phyloP scores from a whole-genome alignment of 2,113 vertebrate species.

The Paramormyrops kingsleyae region DNA sequence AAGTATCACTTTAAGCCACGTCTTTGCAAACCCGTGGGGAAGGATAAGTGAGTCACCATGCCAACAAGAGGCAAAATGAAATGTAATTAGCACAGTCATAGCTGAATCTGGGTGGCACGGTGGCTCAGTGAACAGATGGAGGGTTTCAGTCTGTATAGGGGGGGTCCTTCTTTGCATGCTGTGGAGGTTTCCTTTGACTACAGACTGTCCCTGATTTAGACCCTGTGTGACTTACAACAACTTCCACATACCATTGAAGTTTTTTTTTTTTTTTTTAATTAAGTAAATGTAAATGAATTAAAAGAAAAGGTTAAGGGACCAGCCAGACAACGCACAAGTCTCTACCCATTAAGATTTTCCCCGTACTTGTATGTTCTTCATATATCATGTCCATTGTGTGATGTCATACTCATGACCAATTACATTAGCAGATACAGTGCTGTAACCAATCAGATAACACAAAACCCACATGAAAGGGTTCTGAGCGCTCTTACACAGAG shows the following conservation, averaged over 20 bases:
- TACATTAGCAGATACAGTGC: not conserved
- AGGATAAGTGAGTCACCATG: not conserved
- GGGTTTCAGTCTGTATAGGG: not conserved
- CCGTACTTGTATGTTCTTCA: not conserved
- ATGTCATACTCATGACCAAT: not conserved
- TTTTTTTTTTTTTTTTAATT: not conserved
- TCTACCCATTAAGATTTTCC: not conserved
- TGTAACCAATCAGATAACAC: not conserved
- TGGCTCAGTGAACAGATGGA: not conserved
- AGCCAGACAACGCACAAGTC: not conserved
- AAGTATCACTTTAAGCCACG: not conserved
- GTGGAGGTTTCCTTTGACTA: not conserved
- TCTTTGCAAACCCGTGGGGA: not conserved
- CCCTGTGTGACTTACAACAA: not conserved
- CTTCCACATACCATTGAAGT: not conserved
- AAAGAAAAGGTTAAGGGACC: not conserved
- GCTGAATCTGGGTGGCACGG: not conserved
- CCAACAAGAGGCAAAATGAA: not conserved
- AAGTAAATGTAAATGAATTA: not conserved
- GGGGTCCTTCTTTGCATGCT: not conserved
- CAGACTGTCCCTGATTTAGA: not conserved
- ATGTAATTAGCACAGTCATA: not conserved
- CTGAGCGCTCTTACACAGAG: not conserved
- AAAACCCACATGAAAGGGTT: not conserved
- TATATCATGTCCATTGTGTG: not conserved